Evolutionary conservation across 2,797 vertebrate genomes (phyloP), one percentile per base, ranked within the genome.

Genomic region (Phrynocephalus forsythii): DNA sequence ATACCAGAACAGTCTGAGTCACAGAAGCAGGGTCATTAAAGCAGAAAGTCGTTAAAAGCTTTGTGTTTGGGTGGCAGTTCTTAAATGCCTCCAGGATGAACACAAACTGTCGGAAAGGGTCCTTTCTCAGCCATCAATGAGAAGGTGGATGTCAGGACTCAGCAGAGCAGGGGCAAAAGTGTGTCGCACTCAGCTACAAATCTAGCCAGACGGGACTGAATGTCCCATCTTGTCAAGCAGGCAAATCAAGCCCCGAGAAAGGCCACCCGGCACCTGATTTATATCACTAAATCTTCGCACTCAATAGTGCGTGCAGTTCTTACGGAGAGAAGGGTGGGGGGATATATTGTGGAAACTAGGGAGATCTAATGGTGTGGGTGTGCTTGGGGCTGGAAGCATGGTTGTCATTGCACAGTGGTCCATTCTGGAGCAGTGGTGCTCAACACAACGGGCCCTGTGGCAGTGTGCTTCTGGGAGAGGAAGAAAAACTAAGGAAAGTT

Each of bases 221-320:
- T 89, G 94, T 93, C 93, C 93, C 86, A 63, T 89, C 88, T 92
- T 91, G 82, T 90, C 73, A 90, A 82, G 0, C 0, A 87, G 87
- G 44, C 69, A 93, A 91, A 88, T 56, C 83, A 89, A 94, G 84
- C 79, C 56, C 86, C 88, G 30, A 77, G 48, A 71, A n/a, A 84
- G 88, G 75, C 81, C 86, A 24, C 52, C 60, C 88, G n/a, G 86
- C 22, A 20, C 20, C 2, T 93, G 93, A 95, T 95, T 93, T 94
- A 95, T 90, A 87, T 76, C 83, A 68, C 86, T 50, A 73, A 87
- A 91, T 60, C 85, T 18, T 69, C 6, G 71, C 87, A 67, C 52
- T 20, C 3, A 56, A 24, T 63, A 83, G 52, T 72, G 82, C 83
- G n/a, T 76, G 83, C 63, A 89, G 67, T 83, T 87, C 63, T 90